A percentile compares a stretch with the other conserved stretches of the same genome.
Evolutionary conservation across 2,888 invertebrate genomes (phyloP).

Genomic region (Ochropleura leucogaster): DNA sequence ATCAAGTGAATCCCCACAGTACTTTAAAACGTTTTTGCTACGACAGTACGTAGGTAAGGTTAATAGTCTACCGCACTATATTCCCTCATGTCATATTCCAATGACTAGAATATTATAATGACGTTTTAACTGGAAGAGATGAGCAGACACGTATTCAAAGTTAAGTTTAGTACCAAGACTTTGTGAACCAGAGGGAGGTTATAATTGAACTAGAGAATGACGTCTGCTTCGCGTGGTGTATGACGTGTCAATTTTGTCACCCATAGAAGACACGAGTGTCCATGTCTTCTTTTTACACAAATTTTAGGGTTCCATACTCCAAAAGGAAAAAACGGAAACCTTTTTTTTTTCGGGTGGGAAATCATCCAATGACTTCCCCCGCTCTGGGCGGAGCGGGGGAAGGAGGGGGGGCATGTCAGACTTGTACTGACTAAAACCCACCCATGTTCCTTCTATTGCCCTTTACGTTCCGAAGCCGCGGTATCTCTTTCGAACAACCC

Average conservation of each 20-base stretch:
- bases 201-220: neutral
- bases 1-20: conserved; percentile 30
- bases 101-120: conserved; percentile 44
- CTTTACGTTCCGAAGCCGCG: too few species aligned
- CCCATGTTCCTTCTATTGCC: too few species aligned
- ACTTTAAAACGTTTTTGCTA: conserved; percentile 55
- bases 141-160: conserved; percentile 4
- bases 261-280: too few species aligned
- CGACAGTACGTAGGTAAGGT: conserved; percentile 6
- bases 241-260: neutral
- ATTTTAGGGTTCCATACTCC: too few species aligned
- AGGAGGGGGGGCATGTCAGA: too few species aligned
- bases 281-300: too few species aligned
- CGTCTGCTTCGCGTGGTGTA: neutral
- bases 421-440: too few species aligned
- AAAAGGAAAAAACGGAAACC: too few species aligned
- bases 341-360: too few species aligned
- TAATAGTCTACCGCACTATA: conserved; percentile 46
- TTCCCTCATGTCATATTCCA: conserved; percentile 54
- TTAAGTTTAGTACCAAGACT: conserved; percentile 23
- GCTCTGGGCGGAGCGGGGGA: too few species aligned
- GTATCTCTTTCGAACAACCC: too few species aligned
- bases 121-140: conserved; percentile 30
- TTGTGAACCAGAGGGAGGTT: neutral
- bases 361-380: too few species aligned